Evolutionary conservation across 2,888 invertebrate species (phyloP).

Genomic region (Agrotis ipsilon): DNA sequence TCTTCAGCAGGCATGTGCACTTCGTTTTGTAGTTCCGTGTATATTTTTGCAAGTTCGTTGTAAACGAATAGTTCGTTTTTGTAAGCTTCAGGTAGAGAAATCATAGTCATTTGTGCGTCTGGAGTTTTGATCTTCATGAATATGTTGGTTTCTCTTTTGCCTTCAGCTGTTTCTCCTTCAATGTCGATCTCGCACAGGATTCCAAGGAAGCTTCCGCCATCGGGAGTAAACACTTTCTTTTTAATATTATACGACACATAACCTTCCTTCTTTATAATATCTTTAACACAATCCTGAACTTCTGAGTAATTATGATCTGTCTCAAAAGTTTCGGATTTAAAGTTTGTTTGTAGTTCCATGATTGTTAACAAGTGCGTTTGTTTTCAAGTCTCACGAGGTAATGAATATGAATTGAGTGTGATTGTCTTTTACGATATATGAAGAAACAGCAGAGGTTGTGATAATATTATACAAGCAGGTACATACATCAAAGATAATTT

Average conservation of each 20-base stretch:
- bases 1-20: constrained; percentile 46
- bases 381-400: background rate
- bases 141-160: constrained; percentile 68
- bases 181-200: constrained; percentile 68
- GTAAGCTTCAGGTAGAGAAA: constrained; percentile 65
- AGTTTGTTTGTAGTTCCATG: constrained; percentile 25
- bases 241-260: constrained; percentile 57
- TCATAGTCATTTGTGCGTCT: constrained; percentile 51
- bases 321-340: constrained; percentile 24
- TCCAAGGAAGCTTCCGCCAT: constrained; percentile 70
- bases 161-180: constrained; percentile 64
- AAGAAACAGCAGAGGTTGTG: background rate
- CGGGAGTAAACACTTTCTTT: constrained; percentile 52
- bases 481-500: background rate
- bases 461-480: too few species aligned
- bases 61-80: constrained; percentile 70
- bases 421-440: constrained; percentile 7
- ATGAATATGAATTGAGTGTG: background rate
- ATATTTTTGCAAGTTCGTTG: constrained; percentile 65
- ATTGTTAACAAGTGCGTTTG: background rate
- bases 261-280: constrained; percentile 65
- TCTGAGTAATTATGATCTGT: constrained; percentile 14
- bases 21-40: constrained; percentile 64
- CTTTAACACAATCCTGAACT: constrained; percentile 58
- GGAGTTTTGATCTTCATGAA: constrained; percentile 72